Conservation (phyloP, 1,140 invertebrate species). For the Acromyrmex charruanus region DNA sequence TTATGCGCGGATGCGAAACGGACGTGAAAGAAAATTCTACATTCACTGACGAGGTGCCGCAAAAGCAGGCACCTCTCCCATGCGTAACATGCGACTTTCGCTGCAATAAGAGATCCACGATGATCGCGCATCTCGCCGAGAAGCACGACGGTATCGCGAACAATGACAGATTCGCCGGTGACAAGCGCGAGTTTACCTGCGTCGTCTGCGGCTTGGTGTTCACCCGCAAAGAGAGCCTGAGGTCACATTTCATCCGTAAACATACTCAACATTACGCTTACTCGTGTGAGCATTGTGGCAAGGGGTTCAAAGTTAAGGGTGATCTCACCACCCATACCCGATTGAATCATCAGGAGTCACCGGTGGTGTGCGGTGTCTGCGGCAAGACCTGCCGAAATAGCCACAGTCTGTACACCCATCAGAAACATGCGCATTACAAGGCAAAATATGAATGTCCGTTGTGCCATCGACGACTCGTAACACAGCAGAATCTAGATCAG, state of each 20-base stretch:
- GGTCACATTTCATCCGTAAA: slow-evolving; percentile 75
- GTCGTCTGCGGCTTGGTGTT: slow-evolving; percentile 55
- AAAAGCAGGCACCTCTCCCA: slow-evolving; percentile 57
- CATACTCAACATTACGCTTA: slow-evolving; percentile 84
- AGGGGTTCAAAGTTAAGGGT: slow-evolving; percentile 86
- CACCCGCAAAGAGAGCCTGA: slow-evolving; percentile 63
- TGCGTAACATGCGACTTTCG: slow-evolving; percentile 63
- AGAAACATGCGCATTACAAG: slow-evolving; percentile 85
- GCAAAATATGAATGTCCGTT: slow-evolving; percentile 83
- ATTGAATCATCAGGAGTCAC: slow-evolving; percentile 88
- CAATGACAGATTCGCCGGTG: not conserved
- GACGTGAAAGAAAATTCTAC: not conserved
- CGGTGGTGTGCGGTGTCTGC: slow-evolving; percentile 90
- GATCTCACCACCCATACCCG: slow-evolving; percentile 89
- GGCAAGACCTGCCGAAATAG: slow-evolving; percentile 87
- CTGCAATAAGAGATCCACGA: slow-evolving; percentile 64
- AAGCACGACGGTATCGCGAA: slow-evolving; percentile 37
- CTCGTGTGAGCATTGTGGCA: slow-evolving; percentile 87
- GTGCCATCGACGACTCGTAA: slow-evolving; percentile 83
- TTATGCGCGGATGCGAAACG: not conserved
- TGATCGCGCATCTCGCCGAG: slow-evolving; percentile 63
- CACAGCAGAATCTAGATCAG: slow-evolving; percentile 83
- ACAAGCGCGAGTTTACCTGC: slow-evolving; percentile 49
- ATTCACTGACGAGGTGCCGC: not conserved
- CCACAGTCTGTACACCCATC: slow-evolving; percentile 84